phyloP scores from a whole-genome alignment of 2,797 vertebrate genomes.

The Prunella strophiata region DNA sequence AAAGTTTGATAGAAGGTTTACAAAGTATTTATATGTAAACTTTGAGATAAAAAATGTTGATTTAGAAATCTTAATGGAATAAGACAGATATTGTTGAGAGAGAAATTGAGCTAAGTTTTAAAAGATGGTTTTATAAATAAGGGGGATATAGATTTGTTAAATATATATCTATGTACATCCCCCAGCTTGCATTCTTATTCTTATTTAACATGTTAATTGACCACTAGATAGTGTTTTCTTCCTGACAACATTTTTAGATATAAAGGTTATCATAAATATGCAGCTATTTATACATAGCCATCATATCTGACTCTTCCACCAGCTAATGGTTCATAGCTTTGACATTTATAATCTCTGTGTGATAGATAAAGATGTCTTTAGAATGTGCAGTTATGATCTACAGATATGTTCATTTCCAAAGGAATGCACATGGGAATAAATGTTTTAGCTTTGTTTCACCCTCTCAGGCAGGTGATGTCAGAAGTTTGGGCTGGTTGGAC shows the following conservation, averaged over 20 bases:
- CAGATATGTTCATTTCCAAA: not conserved
- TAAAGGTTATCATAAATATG: not conserved
- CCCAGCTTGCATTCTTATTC: not conserved
- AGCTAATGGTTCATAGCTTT: not conserved
- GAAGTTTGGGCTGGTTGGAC: not conserved
- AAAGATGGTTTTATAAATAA: not conserved
- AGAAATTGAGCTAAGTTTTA: not conserved
- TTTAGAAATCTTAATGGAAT: not conserved
- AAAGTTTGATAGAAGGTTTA: not conserved
- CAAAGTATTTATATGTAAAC: not conserved
- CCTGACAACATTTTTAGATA: not conserved
- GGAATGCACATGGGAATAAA: not conserved
- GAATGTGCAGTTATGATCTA: not conserved
- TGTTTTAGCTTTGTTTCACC: not conserved
- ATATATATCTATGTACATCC: not conserved
- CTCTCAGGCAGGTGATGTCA: not conserved
- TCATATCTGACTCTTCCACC: not conserved
- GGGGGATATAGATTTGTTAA: not conserved
- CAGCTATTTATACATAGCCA: not conserved
- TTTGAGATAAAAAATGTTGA: not conserved
- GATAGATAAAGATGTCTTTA: not conserved
- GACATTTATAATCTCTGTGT: not conserved
- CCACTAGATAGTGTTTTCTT: not conserved
- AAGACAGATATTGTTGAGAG: not conserved
- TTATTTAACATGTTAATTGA: not conserved